Base-by-base conservation (phyloP, 92 coral and sea anemone species). In the Umimayanthus chanpuru region DNA sequence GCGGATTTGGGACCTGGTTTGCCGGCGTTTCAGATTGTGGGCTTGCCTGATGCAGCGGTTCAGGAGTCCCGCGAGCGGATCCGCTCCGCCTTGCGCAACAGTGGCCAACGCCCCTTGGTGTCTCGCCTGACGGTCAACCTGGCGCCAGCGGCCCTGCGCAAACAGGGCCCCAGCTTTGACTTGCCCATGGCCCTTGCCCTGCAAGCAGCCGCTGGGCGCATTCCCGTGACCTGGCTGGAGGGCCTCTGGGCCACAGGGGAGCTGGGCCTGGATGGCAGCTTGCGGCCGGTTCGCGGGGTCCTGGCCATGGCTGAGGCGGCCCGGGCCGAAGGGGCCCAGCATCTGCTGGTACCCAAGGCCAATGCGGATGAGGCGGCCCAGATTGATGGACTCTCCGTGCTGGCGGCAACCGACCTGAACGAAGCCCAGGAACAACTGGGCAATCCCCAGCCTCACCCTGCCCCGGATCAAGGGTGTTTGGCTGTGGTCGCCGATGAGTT, bases 91-190 rank as follows among this genome's bases (percentile, higher is more conserved):
- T 5, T 66, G 12, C 6, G 6, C 28, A 66, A 66, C 29, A 66
- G 73, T 23, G 73, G 73, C 30, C 14, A 18, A 5, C 28, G 7
- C 73, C 7, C 14, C 8, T 14, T 14, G 73, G 8, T 23, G 26
- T 23, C 28, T 18, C 28, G 26, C 6, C 28, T 66, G 73, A 5
- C 14, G 28, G 29, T 66, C 73, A 79, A 79, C 56, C 83, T 79
- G 58, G 83, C 83, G 5, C 83, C 83, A 2, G 83, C 83, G 18
- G 83, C 25, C 56, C 56, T 79, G 5, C 65, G 32, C 20, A 79
- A 79, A 43, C 26, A 79, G 56, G 83, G 83, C 25, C 30, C 30
- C 38, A 9, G 23, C 8, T 44, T 44, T 21, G 83, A 79, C 16
- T 44, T 79, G 23, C n/a, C 83, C 9, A 79, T 79, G 53, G 83